Evolutionary conservation across 2,113 vertebrate genomes (phyloP), one percentile per base, ranked within the genome.

Genomic region (Misgurnus anguillicaudatus): DNA sequence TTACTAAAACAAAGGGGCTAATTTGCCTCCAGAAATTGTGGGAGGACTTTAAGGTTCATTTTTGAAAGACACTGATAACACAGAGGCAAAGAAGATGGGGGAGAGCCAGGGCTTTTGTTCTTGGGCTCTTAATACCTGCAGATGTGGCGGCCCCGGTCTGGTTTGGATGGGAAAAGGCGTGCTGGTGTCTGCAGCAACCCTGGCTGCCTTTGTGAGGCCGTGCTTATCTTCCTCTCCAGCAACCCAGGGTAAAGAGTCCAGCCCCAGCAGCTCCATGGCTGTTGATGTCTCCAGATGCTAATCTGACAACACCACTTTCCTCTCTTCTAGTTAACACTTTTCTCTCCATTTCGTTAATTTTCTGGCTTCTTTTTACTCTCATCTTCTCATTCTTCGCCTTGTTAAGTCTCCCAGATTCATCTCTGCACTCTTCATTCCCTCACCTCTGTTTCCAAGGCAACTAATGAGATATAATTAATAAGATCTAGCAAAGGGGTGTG

Each of bases 391-490:
- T 83, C 78, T 55, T 74, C 58, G 36, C 67, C 45, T 80, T 36
- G 69, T 82, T 79, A 78, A 79, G 74, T 82, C 66, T 73, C 66
- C 66, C 73, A 80, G 64, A 61, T 82, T 77, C 79, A 48, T 68
- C 48, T 81, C 81, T 78, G 71, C 82, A 85, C 86, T 88, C 85
- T 80, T 87, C 84, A 84, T 89, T 85, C 76, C 86, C 85, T 91
- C 89, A 91, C 90, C 89, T 88, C 85, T 82, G 91, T 93, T 93
- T 90, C 93, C 91, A 91, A 88, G 89, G 91, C 93, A 91, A 92
- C 91, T 92, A 93, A 93, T 93, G 91, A 91, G 91, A 88, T 88
- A 90, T 92, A 92, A 93, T 94, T 93, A 94, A 93, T 93, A 92
- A 90, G 87, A 86, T 88, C 90, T 86, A 88, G 87, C 16, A 42